Evolutionary conservation across 2,113 vertebrate species (phyloP).

Genomic region (Passer montanus): DNA sequence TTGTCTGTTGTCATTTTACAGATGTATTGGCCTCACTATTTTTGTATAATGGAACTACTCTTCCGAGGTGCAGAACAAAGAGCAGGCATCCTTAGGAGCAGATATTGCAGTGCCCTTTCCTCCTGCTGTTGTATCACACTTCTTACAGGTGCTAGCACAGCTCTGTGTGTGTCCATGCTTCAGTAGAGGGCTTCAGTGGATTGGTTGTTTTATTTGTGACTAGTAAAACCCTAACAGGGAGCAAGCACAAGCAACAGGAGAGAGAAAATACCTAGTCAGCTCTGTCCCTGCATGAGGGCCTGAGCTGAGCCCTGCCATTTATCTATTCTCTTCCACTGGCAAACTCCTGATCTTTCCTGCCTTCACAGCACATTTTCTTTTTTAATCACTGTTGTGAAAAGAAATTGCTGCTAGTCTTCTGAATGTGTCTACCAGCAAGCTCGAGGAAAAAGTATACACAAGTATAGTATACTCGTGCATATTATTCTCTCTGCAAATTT

Average conservation of each 20-base stretch:
- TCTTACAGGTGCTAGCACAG: neutral
- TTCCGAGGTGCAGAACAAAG: neutral
- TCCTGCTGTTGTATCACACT: neutral
- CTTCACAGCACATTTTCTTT: neutral
- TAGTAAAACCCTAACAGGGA: neutral
- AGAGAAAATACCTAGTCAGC: constrained; percentile 21
- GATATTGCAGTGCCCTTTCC: accelerated
- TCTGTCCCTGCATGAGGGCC: neutral
- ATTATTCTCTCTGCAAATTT: neutral
- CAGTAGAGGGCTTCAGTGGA: neutral
- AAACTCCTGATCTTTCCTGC: constrained; percentile 15
- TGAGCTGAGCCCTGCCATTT: neutral
- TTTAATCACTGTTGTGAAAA: neutral
- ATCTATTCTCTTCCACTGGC: neutral
- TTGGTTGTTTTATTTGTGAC: neutral
- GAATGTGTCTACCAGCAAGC: neutral
- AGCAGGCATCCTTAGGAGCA: neutral
- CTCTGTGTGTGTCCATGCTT: neutral
- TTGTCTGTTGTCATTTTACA: neutral
- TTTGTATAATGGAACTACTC: neutral
- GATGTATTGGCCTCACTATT: neutral
- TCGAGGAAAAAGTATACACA: neutral
- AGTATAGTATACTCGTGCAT: neutral
- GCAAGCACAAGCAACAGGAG: neutral
- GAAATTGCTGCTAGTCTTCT: neutral